Conservation (phyloP, 2,797 vertebrate species). For the Cygnus olor region DNA sequence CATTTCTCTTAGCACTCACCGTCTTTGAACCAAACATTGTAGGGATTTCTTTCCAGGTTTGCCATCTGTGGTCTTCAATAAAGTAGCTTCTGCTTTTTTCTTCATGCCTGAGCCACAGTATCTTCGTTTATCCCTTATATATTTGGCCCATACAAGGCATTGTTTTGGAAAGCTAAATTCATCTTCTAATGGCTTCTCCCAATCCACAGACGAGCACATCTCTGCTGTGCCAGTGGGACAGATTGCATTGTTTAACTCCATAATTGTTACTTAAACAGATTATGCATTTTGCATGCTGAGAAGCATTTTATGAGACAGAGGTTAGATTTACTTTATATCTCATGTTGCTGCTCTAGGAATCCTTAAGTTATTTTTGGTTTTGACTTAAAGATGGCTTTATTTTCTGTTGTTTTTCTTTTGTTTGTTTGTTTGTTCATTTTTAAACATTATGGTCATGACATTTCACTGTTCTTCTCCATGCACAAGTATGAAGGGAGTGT, state of each 20-base stretch:
- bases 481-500: neutral
- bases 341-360: constrained; percentile 22
- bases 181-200: constrained; percentile 71
- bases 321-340: constrained; percentile 48
- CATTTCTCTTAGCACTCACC: neutral
- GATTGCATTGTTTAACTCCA: constrained; percentile 77
- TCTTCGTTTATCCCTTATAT: neutral
- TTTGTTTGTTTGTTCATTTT: neutral
- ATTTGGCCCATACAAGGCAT: constrained; percentile 10
- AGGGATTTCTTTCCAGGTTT: constrained; percentile 31
- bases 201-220: constrained; percentile 29
- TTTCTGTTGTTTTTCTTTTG: neutral
- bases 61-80: constrained; percentile 40
- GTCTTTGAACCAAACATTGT: constrained; percentile 1
- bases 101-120: constrained; percentile 42
- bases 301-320: constrained; percentile 67
- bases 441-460: neutral
- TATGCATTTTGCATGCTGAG: constrained; percentile 66
- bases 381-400: neutral
- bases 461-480: neutral
- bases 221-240: constrained; percentile 72
- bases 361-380: constrained; percentile 45
- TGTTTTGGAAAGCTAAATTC: constrained; percentile 57
- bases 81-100: constrained; percentile 24
- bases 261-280: constrained; percentile 81